A percentile compares a stretch with the other conserved stretches of the same genome.
These are phyloP conservation scores for Caenorhabditis becei DNA, from an alignment of 2,888 invertebrate species.

Conservation along the genomic window DNA sequence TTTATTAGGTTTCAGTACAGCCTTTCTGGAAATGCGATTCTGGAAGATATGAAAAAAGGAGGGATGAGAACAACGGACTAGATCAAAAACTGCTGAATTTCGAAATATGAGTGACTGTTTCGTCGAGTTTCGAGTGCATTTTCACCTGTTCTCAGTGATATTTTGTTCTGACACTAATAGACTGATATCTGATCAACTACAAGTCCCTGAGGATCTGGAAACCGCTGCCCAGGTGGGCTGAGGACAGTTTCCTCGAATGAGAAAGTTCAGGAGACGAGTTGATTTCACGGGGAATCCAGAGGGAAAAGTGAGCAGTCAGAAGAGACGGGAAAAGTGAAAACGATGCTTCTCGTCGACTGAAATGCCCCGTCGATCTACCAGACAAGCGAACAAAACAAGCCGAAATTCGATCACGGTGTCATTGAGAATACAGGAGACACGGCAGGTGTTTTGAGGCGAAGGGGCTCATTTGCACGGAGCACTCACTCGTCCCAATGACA, in stretches of 20 bases:
- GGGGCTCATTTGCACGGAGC: slow-evolving; percentile 24
- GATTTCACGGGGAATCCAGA: not conserved
- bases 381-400: slow-evolving; percentile 23
- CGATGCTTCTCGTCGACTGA: not conserved
- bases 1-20: no score
- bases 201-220: not conserved
- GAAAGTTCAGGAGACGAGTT: not conserved
- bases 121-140: no score
- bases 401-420: slow-evolving; percentile 46
- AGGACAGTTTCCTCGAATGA: not conserved
- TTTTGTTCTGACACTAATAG: no score
- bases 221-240: not conserved
- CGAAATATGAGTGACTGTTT: no score
- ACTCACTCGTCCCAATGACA: slow-evolving; percentile 14
- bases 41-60: no score
- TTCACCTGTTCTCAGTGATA: no score
- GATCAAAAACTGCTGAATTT: no score
- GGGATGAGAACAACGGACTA: no score
- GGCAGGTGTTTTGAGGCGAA: slow-evolving; percentile 26
- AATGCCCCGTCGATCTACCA: not conserved
- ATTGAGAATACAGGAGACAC: slow-evolving; percentile 22
- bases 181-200: not conserved
- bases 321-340: not conserved
- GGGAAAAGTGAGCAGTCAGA: not conserved
- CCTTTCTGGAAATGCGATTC: no score